phyloP scores from a whole-genome alignment of 2,797 vertebrate genomes.

The Hafferia zeledoni region DNA sequence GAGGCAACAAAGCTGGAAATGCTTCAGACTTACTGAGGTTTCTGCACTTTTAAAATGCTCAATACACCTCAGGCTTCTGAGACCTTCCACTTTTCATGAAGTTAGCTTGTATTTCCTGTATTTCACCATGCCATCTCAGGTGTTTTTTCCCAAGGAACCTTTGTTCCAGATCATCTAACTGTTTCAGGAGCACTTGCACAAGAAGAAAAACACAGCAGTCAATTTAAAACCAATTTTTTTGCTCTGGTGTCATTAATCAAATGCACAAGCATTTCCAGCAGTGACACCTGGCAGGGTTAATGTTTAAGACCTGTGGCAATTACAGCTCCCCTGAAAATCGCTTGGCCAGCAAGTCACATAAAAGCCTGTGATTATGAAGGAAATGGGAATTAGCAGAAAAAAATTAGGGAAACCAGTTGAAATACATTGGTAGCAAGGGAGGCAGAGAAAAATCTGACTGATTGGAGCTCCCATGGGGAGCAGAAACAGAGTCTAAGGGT shows the following conservation, averaged over 20 bases:
- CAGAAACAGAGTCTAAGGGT: slow-evolving; percentile 79
- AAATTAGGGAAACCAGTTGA: slow-evolving; percentile 83
- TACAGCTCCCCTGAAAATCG: slow-evolving; percentile 78
- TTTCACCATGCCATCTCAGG: slow-evolving; percentile 69
- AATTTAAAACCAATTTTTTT: slow-evolving; percentile 83
- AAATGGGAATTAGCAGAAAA: slow-evolving; percentile 95
- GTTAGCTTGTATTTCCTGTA: background rate
- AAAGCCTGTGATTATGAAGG: slow-evolving; percentile 93
- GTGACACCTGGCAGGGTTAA: slow-evolving; percentile 94
- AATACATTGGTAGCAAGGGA: slow-evolving; percentile 78
- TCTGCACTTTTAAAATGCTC: background rate
- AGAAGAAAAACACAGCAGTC: slow-evolving; percentile 76
- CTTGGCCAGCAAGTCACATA: slow-evolving; percentile 84
- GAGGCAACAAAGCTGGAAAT: background rate
- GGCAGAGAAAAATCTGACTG: slow-evolving; percentile 79
- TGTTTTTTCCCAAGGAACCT: slow-evolving; percentile 64
- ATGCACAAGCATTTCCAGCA: slow-evolving; percentile 86
- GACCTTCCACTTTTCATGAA: background rate
- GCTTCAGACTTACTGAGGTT: background rate
- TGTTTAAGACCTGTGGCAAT: slow-evolving; percentile 89
- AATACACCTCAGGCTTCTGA: background rate
- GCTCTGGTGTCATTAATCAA: slow-evolving; percentile 89
- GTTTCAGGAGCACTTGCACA: slow-evolving; percentile 82
- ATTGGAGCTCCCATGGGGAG: slow-evolving; percentile 87
- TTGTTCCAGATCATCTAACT: slow-evolving; percentile 79